Conservation (phyloP, 2,888 invertebrate species). For the Athalia cordata region DNA sequence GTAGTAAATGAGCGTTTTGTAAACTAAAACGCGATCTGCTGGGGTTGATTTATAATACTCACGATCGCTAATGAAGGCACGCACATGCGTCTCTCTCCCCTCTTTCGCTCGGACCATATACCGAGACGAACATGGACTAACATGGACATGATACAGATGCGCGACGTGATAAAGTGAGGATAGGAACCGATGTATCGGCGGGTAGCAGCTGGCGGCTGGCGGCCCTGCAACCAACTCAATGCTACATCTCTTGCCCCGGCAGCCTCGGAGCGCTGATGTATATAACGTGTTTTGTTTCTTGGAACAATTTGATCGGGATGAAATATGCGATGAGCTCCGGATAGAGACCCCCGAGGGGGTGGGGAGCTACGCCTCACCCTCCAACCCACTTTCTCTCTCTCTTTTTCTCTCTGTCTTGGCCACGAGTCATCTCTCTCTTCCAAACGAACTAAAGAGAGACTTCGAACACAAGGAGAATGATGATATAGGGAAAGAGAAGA, state of each 20-base stretch:
- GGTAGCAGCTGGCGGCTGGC: conserved; percentile 54
- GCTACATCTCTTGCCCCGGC: neutral
- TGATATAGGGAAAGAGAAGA: conserved; percentile 49
- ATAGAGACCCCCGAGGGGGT: conserved; percentile 57
- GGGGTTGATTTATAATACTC: conserved; percentile 60
- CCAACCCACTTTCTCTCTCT: conserved; percentile 5
- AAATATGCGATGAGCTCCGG: conserved; percentile 63
- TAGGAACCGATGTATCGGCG: conserved; percentile 56
- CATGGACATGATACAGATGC: conserved; percentile 45
- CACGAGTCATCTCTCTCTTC: too few species aligned
- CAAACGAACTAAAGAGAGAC: conserved; percentile 1
- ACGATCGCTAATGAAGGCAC: conserved; percentile 59
- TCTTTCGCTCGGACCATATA: conserved; percentile 26
- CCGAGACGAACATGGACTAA: conserved; percentile 41
- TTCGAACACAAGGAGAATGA: conserved; percentile 42
- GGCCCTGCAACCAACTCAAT: conserved; percentile 26
- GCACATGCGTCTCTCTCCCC: conserved; percentile 38
- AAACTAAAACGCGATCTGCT: conserved; percentile 58
- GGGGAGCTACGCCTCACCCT: conserved; percentile 47
- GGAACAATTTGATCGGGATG: conserved; percentile 64
- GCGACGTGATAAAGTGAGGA: conserved; percentile 50
- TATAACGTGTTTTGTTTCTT: conserved; percentile 60
- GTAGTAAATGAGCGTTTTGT: conserved; percentile 53
- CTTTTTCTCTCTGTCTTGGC: conserved; percentile 7
- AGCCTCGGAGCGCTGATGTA: conserved; percentile 50